Conservation (phyloP, 2,888 invertebrate genomes). For the Neocrepidodera transversa region DNA sequence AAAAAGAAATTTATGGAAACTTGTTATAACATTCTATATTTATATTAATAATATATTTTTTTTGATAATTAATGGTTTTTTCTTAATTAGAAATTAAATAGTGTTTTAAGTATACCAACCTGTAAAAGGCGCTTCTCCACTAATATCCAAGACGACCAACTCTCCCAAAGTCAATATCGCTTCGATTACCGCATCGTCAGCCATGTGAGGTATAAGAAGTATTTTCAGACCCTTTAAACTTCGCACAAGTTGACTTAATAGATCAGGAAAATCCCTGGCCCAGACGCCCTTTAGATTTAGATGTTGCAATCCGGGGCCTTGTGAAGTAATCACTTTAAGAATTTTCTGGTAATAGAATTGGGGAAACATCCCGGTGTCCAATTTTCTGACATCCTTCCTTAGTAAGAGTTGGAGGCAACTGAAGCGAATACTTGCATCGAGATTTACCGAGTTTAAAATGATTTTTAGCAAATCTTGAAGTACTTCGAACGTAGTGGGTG, state of each 20-base stretch:
- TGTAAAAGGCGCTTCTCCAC: constrained; percentile 70
- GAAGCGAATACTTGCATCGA: constrained; percentile 73
- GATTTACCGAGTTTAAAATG: constrained; percentile 70
- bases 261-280: constrained; percentile 72
- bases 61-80: no score
- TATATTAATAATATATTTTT: no score
- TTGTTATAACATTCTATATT: no score
- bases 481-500: constrained; percentile 69
- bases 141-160: constrained; percentile 70
- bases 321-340: constrained; percentile 69
- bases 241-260: constrained; percentile 68
- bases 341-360: constrained; percentile 75
- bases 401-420: constrained; percentile 71
- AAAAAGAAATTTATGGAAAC: no score
- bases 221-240: constrained; percentile 68
- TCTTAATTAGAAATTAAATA: no score
- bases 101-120: no score
- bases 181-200: constrained; percentile 72
- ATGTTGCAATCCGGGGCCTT: constrained; percentile 68
- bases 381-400: constrained; percentile 69
- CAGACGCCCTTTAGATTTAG: constrained; percentile 77
- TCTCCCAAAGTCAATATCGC: constrained; percentile 65
- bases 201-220: constrained; percentile 73
- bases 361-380: constrained; percentile 75
- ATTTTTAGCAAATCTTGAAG: constrained; percentile 73